Evolutionary conservation across 2,113 vertebrate genomes (phyloP), one percentile per base, ranked within the genome.

Genomic region (Dicaeum eximium): DNA sequence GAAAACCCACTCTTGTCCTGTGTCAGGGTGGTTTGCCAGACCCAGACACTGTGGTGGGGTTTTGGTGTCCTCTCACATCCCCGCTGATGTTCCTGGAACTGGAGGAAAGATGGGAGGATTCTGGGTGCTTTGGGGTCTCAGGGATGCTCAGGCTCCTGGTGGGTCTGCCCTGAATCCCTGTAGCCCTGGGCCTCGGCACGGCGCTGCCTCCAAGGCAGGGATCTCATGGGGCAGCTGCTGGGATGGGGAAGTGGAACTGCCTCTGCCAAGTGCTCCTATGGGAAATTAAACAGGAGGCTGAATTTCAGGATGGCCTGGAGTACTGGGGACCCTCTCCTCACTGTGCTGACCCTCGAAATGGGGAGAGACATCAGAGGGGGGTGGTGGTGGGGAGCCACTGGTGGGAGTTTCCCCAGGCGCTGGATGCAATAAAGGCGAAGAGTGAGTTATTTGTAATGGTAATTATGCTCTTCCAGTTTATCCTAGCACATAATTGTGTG

Each of bases 391-490:
- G 70, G 88, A 82, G 51, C 53, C 3, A 14, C 86, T 2, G 21
- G 71, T 87, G 94, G 84, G 91, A 95, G 77, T 91, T 94, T 80
- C 93, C 83, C 15, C 56, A 37, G 73, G 67, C 65, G n/a, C 50
- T 67, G 89, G 95, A 61, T 89, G 90, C 88, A 93, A 95, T 95
- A 89, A 89, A 90, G 86, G 78, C 92, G 74, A 93, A 78, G 69
- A 90, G 87, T 73, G 90, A 90, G 85, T 94, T 96, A 90, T 96
- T 97, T 96, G 96, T 94, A 91, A 95, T 85, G 73, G 95, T 94
- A 97, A 96, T 97, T 96, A 91, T 2, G 24, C 89, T 90, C 82
- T 88, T 93, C 96, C 87, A 91, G 96, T 95, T 96, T 97, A 96
- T 96, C 93, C 95, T 94, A 93, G 95, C 95, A 83, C 72, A 84